Evolutionary conservation across 2,113 vertebrate genomes (phyloP).

Genomic region (Pseudopipra pipra): DNA sequence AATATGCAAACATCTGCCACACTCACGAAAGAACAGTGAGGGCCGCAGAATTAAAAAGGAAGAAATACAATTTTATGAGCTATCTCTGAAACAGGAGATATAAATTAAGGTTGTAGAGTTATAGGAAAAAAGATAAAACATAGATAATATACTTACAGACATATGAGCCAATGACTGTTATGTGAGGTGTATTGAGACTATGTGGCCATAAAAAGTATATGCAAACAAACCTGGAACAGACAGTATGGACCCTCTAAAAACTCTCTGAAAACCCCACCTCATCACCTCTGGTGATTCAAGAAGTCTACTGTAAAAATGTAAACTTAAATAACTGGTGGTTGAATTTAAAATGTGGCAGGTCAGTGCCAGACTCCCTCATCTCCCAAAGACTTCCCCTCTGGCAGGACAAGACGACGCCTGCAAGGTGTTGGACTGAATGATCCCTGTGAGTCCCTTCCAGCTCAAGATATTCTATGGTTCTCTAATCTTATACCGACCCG

Average conservation of each 20-base stretch:
- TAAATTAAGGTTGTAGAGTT: background rate
- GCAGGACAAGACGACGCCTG: background rate
- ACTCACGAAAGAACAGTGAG: background rate
- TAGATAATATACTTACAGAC: background rate
- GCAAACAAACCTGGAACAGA: background rate
- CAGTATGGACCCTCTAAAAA: background rate
- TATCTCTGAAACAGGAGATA: background rate
- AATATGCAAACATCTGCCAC: background rate
- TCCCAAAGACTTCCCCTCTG: background rate
- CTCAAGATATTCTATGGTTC: rapidly evolving
- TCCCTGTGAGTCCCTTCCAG: background rate
- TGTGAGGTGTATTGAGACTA: background rate
- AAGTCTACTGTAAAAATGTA: background rate
- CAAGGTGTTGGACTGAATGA: background rate
- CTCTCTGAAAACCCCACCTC: background rate
- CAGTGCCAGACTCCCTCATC: background rate
- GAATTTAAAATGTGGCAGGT: background rate
- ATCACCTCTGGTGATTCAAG: background rate
- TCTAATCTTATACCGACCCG: background rate
- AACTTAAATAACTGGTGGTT: background rate
- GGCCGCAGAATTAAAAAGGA: background rate
- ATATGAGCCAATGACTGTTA: background rate
- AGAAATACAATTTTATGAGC: background rate
- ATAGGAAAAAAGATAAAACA: background rate
- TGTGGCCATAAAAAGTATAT: background rate